phyloP scores from a whole-genome alignment of 2,797 vertebrate species.

The Acrossocheilus fasciatus region DNA sequence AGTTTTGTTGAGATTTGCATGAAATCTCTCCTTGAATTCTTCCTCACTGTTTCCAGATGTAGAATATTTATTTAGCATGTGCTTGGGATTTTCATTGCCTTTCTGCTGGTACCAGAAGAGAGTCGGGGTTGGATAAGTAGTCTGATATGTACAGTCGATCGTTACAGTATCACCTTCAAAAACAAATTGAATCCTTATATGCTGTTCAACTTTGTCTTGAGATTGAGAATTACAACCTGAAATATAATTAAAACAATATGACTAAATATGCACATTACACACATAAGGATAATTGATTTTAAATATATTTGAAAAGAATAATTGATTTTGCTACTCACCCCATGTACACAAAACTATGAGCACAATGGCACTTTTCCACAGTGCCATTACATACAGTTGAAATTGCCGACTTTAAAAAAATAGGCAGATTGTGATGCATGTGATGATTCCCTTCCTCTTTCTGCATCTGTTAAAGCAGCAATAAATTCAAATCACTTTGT shows the following conservation, averaged over 20 bases:
- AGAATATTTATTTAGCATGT: slow-evolving; percentile 38
- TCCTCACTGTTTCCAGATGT: neutral
- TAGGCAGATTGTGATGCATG: neutral
- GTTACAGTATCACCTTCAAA: slow-evolving; percentile 50
- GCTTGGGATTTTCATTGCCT: slow-evolving; percentile 28
- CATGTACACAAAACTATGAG: neutral
- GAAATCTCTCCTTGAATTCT: slow-evolving; percentile 1
- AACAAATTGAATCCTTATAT: slow-evolving; percentile 12
- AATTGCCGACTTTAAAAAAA: neutral
- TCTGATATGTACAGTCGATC: slow-evolving; percentile 51
- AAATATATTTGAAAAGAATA: neutral
- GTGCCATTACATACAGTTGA: neutral
- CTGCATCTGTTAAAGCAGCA: neutral
- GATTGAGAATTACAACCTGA: no score
- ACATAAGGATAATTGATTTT: neutral
- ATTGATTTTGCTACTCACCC: neutral
- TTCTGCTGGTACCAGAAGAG: slow-evolving; percentile 64
- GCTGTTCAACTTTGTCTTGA: slow-evolving; percentile 45
- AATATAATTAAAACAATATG: neutral
- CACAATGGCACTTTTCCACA: neutral
- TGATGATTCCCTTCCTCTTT: neutral
- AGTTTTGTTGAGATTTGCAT: neutral
- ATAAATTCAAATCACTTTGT: neutral
- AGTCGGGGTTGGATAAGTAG: accelerated
- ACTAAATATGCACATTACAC: neutral